A percentile compares a stretch with the other conserved stretches of the same genome.
Evolutionary conservation across 2,888 invertebrate genomes (phyloP).

Genomic region (Cephus sareptanus): DNA sequence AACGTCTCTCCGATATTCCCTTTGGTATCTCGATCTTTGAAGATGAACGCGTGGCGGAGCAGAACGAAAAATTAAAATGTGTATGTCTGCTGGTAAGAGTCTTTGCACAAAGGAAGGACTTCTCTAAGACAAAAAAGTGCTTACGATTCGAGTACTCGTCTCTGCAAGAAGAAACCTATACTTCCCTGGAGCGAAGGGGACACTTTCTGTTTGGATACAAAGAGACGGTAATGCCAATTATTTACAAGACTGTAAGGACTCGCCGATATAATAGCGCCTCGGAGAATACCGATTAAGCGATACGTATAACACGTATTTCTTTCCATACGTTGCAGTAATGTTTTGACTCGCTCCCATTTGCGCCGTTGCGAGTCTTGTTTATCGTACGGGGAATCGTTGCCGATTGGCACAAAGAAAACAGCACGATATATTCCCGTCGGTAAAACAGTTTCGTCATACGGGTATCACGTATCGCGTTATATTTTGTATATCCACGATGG

Average conservation of each 20-base stretch:
- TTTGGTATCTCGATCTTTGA: neutral
- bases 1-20: neutral
- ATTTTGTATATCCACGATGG: neutral
- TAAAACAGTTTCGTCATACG: neutral
- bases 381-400: neutral
- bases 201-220: neutral
- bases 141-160: neutral
- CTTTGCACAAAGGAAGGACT: neutral
- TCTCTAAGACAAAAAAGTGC: neutral
- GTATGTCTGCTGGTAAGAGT: neutral
- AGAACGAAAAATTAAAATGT: neutral
- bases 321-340: neutral
- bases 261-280: neutral
- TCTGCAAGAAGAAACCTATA: neutral
- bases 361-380: neutral
- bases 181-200: neutral
- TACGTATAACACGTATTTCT: neutral
- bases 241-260: neutral
- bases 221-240: neutral
- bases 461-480: neutral
- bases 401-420: neutral
- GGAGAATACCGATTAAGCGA: neutral
- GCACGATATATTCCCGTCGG: neutral
- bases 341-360: neutral
- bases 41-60: neutral